Percentiles rank a stretch among this genome's conserved stretches.
Conservation (phyloP, 1,140 invertebrate genomes). For the Wiebesia pumilae region DNA sequence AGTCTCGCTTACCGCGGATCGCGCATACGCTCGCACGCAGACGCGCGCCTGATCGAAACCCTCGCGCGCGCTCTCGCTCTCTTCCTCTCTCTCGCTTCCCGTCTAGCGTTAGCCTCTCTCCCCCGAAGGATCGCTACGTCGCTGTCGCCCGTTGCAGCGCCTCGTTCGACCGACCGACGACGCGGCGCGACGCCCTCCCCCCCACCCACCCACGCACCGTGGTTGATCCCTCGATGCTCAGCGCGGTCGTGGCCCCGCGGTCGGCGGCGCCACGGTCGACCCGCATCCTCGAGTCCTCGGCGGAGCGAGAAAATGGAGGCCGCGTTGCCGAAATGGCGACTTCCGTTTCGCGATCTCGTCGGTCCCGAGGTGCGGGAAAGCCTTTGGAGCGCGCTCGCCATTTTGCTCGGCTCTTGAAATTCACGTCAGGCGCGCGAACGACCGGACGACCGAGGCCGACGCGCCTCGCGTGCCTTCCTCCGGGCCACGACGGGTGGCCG, state of each 20-base stretch:
- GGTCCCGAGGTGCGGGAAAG: background rate
- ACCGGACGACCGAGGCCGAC: no score
- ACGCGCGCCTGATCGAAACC: background rate
- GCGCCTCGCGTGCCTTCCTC: no score
- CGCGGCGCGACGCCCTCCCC: background rate
- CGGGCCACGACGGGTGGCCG: no score
- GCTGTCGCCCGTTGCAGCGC: background rate
- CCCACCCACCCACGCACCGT: constrained; percentile 39
- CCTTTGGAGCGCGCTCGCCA: no score
- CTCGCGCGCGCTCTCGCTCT: background rate
- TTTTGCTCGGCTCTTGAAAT: background rate
- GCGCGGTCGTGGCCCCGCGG: background rate
- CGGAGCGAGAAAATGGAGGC: background rate
- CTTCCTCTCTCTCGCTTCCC: background rate
- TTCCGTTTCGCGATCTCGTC: background rate
- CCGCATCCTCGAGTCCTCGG: background rate
- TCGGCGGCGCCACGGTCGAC: background rate
- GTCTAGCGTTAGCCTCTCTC: constrained; percentile 58
- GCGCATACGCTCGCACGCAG: background rate
- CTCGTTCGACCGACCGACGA: background rate
- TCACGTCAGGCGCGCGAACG: background rate
- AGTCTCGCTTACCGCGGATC: background rate
- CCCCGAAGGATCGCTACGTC: background rate
- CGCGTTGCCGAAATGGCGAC: no score
- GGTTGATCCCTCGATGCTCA: constrained; percentile 61